Percentiles rank a stretch among this genome's conserved stretches.
Conservation (phyloP, 2,113 vertebrate species). For the Semnornis frantzii region DNA sequence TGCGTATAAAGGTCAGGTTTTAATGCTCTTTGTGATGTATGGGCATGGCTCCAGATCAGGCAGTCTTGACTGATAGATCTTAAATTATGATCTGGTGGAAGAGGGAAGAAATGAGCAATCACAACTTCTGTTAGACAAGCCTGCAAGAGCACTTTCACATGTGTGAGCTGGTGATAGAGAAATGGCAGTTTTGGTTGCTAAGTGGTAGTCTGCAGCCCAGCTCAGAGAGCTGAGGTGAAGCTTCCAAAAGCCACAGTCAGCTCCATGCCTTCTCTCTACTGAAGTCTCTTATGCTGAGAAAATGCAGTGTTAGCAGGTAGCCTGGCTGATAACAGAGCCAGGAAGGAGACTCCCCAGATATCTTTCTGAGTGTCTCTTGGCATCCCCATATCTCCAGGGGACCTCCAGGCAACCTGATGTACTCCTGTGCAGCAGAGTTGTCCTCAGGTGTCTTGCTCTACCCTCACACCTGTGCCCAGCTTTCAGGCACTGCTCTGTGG, state of each 20-base stretch:
- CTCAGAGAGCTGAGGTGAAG: not conserved
- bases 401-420: not conserved
- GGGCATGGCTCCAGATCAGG: conserved; percentile 66
- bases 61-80: conserved; percentile 72
- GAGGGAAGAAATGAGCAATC: conserved; percentile 68
- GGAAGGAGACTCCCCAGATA: not conserved
- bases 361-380: not conserved
- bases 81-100: conserved; percentile 71
- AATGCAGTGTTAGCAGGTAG: not conserved
- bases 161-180: not conserved
- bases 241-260: not conserved
- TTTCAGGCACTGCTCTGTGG: not conserved
- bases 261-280: not conserved
- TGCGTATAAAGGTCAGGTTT: conserved; percentile 75
- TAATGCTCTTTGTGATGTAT: conserved; percentile 77
- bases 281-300: not conserved
- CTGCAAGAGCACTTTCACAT: conserved; percentile 7
- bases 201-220: not conserved
- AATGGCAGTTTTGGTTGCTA: not conserved
- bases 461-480: rapidly evolving
- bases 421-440: not conserved
- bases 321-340: not conserved
- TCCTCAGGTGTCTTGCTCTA: not conserved
- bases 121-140: conserved; percentile 34
- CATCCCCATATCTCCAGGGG: not conserved